Base-by-base conservation (phyloP, 2,113 vertebrate species). In the Arothron firmamentum region DNA sequence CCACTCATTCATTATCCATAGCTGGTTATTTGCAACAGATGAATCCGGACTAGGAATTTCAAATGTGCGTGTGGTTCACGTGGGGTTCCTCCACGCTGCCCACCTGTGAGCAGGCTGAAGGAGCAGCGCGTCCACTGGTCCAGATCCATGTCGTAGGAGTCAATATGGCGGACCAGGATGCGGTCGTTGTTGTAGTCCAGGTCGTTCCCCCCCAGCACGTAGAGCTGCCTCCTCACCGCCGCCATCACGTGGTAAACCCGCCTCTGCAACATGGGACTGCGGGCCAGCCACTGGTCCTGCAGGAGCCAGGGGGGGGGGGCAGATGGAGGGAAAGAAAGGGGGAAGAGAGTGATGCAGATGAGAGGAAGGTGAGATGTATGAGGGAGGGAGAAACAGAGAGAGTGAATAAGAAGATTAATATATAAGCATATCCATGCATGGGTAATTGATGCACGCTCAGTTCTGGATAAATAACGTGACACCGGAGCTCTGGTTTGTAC, bases 201-300 rank as follows among this genome's bases (percentile, higher is more conserved):
- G 77, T 98, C 96, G 5, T 98, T 99, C 46, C 96, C 96, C 0
- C 96, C 96, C 0, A 98, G 80, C 70, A 98, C 95, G 0, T 98
- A 99, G 3, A 99, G 94, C 73, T 94, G 93, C 77, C 95, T 91
- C 52, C 92, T 92, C 59, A 97, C 94, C 0, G 94, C 93, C 4
- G 94, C 96, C 95, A 99, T 99, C 64, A 96, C 95, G 63, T 98
- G 96, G 75, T 99, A 99, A 49, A 98, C 96, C 20, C 96, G 89
- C 82, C 96, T 92, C 91, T 99, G 96, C 52, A 95, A 75, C 96
- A 98, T 98, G 2, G 95, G 94, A 81, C 94, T 95, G 2, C 93
- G 95, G 52, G 92, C 90, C 41, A 94, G 54, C 96, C 96, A 99
- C 85, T 95, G 93, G 62, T 99, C 94, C 96, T 98, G 83, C 1